A percentile compares a stretch with the other conserved stretches of the same genome.
Conservation (phyloP, 2,113 vertebrate species). For the Nymphicus hollandicus region DNA sequence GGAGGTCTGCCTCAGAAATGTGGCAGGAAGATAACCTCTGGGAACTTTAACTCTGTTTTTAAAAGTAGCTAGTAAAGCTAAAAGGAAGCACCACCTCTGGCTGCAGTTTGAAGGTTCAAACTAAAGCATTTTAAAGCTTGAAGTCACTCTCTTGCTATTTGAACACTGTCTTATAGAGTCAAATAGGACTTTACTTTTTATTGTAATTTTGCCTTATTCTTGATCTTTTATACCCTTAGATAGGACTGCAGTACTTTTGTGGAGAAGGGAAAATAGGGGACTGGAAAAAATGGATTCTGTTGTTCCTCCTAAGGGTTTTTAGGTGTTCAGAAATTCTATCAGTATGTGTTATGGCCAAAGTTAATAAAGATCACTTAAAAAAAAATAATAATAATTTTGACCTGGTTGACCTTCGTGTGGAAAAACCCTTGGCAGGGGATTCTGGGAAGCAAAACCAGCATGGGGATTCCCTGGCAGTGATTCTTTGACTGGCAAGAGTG, state of each 20-base stretch:
- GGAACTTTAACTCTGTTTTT: neutral
- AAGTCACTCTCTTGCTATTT: neutral
- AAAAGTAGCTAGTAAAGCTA: neutral
- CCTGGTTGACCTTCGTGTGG: neutral
- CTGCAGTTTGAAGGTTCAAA: neutral
- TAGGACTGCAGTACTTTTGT: neutral
- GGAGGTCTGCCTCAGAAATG: neutral
- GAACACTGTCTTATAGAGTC: neutral
- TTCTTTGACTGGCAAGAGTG: neutral
- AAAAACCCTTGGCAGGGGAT: neutral
- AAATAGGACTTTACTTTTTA: neutral
- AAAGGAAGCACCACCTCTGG: neutral
- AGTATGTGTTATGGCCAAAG: neutral
- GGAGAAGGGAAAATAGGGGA: neutral
- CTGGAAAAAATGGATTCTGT: neutral
- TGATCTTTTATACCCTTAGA: neutral
- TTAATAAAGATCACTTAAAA: neutral
- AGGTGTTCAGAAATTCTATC: neutral
- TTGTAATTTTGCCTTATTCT: neutral
- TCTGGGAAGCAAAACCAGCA: neutral
- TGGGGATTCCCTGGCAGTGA: neutral
- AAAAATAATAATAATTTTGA: neutral
- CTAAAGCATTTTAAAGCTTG: neutral
- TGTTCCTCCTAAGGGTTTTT: neutral
- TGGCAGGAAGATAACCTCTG: neutral